Percentiles rank a stretch among this genome's conserved stretches.
These are phyloP conservation scores for Darevskia mixta DNA, from an alignment of 2,797 vertebrate species.

Conservation along the genomic window DNA sequence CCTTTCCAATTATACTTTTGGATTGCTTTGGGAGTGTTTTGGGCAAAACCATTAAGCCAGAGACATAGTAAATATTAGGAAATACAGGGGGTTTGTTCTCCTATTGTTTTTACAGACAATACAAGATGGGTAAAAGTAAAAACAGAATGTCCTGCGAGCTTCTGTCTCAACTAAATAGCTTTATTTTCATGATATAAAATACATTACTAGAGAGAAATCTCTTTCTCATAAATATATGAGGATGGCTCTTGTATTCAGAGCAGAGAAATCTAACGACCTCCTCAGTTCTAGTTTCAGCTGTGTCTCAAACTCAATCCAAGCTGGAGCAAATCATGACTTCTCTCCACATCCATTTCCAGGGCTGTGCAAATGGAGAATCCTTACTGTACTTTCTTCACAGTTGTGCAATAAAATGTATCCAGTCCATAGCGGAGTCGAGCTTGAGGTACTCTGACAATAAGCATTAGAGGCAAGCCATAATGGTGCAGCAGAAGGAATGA, in stretches of 20 bases:
- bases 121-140: constrained; percentile 20
- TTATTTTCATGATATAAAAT: constrained; percentile 18
- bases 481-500: constrained; percentile 14
- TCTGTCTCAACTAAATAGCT: constrained; percentile 20
- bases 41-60: neutral
- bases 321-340: constrained; percentile 37
- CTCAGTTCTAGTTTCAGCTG: constrained; percentile 18
- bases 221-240: constrained; percentile 43
- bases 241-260: constrained; percentile 24
- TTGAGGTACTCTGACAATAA: constrained; percentile 39
- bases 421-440: neutral
- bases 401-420: constrained; percentile 39
- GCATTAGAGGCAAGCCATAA: constrained; percentile 37
- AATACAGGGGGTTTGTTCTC: neutral
- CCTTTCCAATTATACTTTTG: constrained; percentile 20
- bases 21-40: constrained; percentile 4
- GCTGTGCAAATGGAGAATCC: constrained; percentile 39
- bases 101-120: constrained; percentile 20
- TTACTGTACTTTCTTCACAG: constrained; percentile 50
- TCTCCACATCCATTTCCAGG: constrained; percentile 29
- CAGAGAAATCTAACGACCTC: constrained; percentile 32
- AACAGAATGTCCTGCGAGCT: neutral
- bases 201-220: neutral
- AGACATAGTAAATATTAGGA: constrained; percentile 17
- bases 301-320: neutral